Evolutionary conservation across 2,888 invertebrate species (phyloP).

Genomic region (Alviniconcha strummeri): DNA sequence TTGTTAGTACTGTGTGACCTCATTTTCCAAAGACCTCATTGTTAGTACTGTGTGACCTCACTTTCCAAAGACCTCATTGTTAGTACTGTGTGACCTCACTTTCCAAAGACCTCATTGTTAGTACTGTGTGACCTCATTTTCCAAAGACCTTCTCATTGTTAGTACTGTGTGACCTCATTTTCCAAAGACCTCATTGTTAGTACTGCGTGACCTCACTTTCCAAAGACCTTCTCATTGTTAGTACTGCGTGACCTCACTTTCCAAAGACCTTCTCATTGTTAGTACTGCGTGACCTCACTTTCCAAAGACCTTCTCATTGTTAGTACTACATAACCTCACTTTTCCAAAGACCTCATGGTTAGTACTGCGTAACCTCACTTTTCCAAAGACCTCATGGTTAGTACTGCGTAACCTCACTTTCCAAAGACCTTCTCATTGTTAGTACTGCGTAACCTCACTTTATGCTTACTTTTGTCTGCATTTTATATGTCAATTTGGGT

Average conservation of each 20-base stretch:
- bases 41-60: conserved; percentile 43
- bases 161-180: conserved; percentile 27
- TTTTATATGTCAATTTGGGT: too few species aligned
- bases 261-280: conserved; percentile 54
- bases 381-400: too few species aligned
- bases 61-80: conserved; percentile 52
- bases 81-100: conserved; percentile 33
- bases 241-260: conserved; percentile 26
- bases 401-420: background rate
- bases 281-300: conserved; percentile 28
- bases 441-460: conserved; percentile 27
- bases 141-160: conserved; percentile 56
- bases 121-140: background rate
- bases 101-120: conserved; percentile 50
- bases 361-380: conserved; percentile 28
- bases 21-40: conserved; percentile 47
- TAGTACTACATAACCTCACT: too few species aligned
- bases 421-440: conserved; percentile 56
- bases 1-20: too few species aligned
- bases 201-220: background rate
- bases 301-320: conserved; percentile 53
- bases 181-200: too few species aligned
- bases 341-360: conserved; percentile 54
- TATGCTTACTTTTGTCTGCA: too few species aligned
- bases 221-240: conserved; percentile 56